Base-by-base conservation (phyloP, 2,113 vertebrate genomes). In the Hypanus sabinus region DNA sequence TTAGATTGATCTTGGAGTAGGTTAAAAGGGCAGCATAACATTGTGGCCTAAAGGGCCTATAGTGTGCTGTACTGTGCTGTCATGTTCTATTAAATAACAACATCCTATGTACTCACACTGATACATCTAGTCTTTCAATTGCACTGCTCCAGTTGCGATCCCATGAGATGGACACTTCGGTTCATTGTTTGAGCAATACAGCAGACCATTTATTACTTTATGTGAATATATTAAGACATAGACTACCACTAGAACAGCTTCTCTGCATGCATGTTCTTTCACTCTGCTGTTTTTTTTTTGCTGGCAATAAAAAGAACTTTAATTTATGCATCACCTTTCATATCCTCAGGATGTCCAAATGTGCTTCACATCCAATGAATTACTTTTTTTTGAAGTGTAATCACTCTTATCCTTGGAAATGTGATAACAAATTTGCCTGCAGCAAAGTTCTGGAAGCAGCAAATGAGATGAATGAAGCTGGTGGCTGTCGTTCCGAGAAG, bases 241-340 rank as follows among this genome's bases (percentile, higher is more conserved):
- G 62, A 30, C 81, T 85, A 60, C 9, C 16, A 20, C 12, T 33
- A 90, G n/a, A 68, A 65, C 60, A 33, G 30, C 60, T 65, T 65
- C n/a, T 14, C 22, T 30, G 27, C 2, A 16, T 36, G 16, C 30
- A 33, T n/a, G 30, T 65, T 65, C 11, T 87, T 57, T 87, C 14
- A 57, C 57, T n/a, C 1, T 60, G 60, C 57, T 65, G 85, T 12
- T 16, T 18, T 16, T 16, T 16, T 7, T 65, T 65, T 90, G 60
- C 60, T 1, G 85, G n/a, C 85, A 65, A 36, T 36, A 36, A 79
- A 79, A 16, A 79, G 60, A 65, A 65, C 30, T 88, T 62, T 90
- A 33, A 65, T 90, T 90, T 90, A 65, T 65, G 16, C 60, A 65
- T n/a, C 85, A 90, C n/a, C 60, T 90, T 65, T 90, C 60, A 90